These are phyloP conservation scores for Chroicocephalus ridibundus DNA, from an alignment of 2,113 vertebrate species.

Conservation along the genomic window DNA sequence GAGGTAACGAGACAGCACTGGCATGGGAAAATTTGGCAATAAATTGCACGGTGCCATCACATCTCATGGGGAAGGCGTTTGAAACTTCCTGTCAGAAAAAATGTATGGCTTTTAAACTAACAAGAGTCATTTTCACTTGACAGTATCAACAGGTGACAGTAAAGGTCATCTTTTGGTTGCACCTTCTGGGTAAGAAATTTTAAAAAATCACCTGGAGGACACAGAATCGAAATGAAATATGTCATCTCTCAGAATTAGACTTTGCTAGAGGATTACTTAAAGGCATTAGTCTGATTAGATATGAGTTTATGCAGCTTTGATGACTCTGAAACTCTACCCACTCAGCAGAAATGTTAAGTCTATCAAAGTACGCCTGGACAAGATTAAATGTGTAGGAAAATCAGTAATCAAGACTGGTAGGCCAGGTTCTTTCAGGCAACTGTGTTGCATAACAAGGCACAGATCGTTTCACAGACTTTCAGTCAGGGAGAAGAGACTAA, in stretches of 20 bases:
- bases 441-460: neutral
- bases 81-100: neutral
- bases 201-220: neutral
- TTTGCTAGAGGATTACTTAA: conserved; percentile 21
- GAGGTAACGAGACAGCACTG: neutral
- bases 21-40: neutral
- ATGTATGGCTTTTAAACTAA: neutral
- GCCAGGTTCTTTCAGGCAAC: conserved; percentile 33
- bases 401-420: conserved; percentile 34
- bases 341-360: neutral
- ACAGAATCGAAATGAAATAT: neutral
- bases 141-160: neutral
- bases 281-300: neutral
- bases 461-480: neutral
- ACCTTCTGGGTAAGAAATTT: neutral
- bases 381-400: conserved; percentile 36
- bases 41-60: neutral
- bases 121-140: neutral
- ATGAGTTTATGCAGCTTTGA: conserved; percentile 12
- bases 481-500: neutral
- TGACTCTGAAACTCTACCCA: neutral
- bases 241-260: neutral
- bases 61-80: neutral
- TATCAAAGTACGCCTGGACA: neutral
- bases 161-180: neutral